Base-by-base conservation (phyloP, 2,113 vertebrate species). In the Marmota monax region DNA sequence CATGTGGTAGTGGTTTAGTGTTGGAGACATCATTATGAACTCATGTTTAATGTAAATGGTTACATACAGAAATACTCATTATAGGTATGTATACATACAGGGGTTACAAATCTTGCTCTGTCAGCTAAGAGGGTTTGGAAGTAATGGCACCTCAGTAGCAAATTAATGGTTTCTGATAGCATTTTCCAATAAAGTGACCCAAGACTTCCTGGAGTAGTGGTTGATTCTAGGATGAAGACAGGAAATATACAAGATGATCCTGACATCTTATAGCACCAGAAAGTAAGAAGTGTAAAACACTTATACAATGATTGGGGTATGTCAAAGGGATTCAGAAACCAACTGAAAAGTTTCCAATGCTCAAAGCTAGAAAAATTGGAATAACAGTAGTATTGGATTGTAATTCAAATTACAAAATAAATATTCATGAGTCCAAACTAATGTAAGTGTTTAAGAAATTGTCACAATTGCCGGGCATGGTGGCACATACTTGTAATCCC, bases 341-440 rank as follows among this genome's bases (percentile, higher is more conserved):
- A 48, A n/a, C 39, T 51, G 20, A 48, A 77, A 48, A 89, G 32
- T 14, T 61, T 78, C 42, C 74, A 89, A 2, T 67, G 73, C 42
- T 8, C 23, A 27, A 65, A 89, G 74, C 39, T 65, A 29, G 34
- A 27, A 53, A 18, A 85, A 34, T 27, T 72, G 84, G 45, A 45
- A 86, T 72, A 25, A 85, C 45, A 72, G 32, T 92, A 74, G 32
- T 76, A 82, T 4, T 78, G 22, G 51, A 51, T 78, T 93, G 4
- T 84, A 78, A 84, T 42, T 76, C 34, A 89, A n/a, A 83, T 14
- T 84, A 58, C 67, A 92, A 74, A 85, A 58, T 67, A 92, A 67
- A 89, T 88, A 27, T 48, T 88, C 29, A 34, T 67, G 34, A 89
- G 12, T 80, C 73, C 56, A 89, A 23, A 39, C 11, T 12, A 4